Conservation (phyloP, 1,140 invertebrate genomes). For the Drosophila sturtevanti region DNA sequence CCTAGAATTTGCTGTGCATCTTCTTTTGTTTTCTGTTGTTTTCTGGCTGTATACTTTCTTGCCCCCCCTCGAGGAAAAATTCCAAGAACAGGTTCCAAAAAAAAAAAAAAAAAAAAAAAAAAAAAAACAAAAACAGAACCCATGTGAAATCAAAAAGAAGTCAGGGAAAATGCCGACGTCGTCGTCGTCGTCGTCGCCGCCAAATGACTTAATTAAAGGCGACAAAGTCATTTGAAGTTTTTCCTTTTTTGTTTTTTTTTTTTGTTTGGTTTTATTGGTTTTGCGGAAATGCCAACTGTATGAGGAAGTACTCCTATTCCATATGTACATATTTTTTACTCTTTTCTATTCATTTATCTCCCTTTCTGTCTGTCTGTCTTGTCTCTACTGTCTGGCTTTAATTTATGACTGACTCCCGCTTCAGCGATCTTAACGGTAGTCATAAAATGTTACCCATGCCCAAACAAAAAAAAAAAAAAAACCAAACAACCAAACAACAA, state of each 20-base stretch:
- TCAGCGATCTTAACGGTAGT: slow-evolving; percentile 67
- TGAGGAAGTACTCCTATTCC: slow-evolving; percentile 48
- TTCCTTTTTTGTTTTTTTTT: neutral
- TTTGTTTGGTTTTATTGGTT: neutral
- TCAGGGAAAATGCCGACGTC: slow-evolving; percentile 42
- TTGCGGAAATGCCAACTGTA: slow-evolving; percentile 64
- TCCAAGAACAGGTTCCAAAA: slow-evolving; percentile 70
- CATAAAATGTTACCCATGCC: slow-evolving; percentile 48
- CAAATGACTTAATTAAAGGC: slow-evolving; percentile 75
- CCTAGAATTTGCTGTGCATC: slow-evolving; percentile 60
- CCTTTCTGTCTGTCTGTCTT: neutral
- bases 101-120: slow-evolving; percentile 38
- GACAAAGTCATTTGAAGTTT: slow-evolving; percentile 69
- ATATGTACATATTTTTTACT: neutral
- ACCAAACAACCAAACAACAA: slow-evolving; percentile 50
- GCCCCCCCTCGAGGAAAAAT: slow-evolving; percentile 61
- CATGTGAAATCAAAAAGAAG: slow-evolving; percentile 10
- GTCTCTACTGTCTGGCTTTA: slow-evolving; percentile 25
- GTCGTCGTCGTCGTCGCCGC: slow-evolving; percentile 9
- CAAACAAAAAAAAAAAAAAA: slow-evolving; percentile 68
- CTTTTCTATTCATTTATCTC: neutral
- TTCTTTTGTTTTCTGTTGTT: slow-evolving; percentile 52
- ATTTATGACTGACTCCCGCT: slow-evolving; percentile 54
- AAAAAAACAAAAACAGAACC: slow-evolving; percentile 30
- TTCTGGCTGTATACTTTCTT: neutral